phyloP scores from a whole-genome alignment of 2,797 vertebrate genomes.

The Oreochromis grahami region DNA sequence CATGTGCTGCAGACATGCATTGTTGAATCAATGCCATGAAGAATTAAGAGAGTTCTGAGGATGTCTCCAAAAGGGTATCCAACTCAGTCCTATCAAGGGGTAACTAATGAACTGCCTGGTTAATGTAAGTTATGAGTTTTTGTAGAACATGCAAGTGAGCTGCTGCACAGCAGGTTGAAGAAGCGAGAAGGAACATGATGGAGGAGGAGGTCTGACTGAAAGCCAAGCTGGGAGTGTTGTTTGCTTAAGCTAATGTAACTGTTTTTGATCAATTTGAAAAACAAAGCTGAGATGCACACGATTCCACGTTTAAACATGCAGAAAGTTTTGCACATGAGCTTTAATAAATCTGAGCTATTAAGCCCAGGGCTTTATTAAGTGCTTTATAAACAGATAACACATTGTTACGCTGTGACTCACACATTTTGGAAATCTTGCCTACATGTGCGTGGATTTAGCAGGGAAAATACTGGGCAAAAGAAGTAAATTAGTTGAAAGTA shows the following conservation, averaged over 20 bases:
- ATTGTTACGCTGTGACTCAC: not conserved
- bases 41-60: not conserved
- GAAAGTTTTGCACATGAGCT: not conserved
- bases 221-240: not conserved
- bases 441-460: not conserved
- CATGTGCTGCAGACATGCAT: not conserved
- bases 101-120: not conserved
- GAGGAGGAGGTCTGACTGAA: not conserved
- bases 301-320: not conserved
- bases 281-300: rapidly evolving
- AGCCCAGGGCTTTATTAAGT: not conserved
- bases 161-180: not conserved
- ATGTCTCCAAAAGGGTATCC: not conserved
- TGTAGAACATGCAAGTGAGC: not conserved
- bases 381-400: not conserved
- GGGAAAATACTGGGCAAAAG: not conserved
- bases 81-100: not conserved
- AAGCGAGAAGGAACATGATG: not conserved
- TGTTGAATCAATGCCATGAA: not conserved
- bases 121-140: not conserved
- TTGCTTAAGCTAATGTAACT: not conserved
- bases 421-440: not conserved
- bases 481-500: rapidly evolving
- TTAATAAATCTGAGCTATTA: not conserved
- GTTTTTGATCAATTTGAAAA: not conserved